Base-by-base conservation (phyloP, 2,797 vertebrate genomes). In the Aldrovandia affinis region DNA sequence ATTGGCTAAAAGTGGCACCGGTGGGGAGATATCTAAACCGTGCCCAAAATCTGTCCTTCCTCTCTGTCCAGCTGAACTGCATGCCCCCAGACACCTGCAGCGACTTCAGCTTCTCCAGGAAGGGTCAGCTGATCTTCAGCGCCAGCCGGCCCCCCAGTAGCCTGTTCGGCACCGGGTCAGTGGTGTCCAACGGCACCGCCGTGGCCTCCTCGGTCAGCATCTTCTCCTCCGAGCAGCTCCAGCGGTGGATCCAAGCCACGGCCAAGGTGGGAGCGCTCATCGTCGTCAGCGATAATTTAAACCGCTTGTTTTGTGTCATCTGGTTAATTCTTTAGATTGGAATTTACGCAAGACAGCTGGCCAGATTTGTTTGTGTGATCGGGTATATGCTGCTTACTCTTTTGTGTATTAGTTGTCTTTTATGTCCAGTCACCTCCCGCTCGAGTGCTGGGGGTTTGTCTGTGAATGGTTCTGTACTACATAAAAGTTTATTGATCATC, bases 61-160 rank as follows among this genome's bases (percentile, higher is more conserved):
- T 30, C 81, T 82, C 55, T 61, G 47, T 89, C 77, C 88, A 99
- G 98, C 93, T 99, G 80, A 95, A 84, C 92, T 94, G 92, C 12
- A 92, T 97, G 90, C 97, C 97, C 80, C 93, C 96, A 14, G 96
- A 96, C 52, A 86, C 90, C 86, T 90, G 92, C 59, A 93, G 95
- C 63, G 96, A 97, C 57, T 97, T 98, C 94, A 96, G 95, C 86
- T 99, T 99, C 93, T 98, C 98, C 15, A 95, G 90, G 81, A 97
- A 96, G 88, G 98, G 98, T 59, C 95, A 98, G 78, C 91, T 99
- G 83, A 97, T 98, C 84, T 95, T 99, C 92, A 95, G 94, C 28
- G 92, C 96, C 0, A 89, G 87, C 39, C 87, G 90, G 80, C 87
- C 91, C 0, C 70, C 88, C 20, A 86, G 88, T 88, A 89, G 92